Evolutionary conservation across 2,888 invertebrate genomes (phyloP).

Genomic region (Lysandra coridon): DNA sequence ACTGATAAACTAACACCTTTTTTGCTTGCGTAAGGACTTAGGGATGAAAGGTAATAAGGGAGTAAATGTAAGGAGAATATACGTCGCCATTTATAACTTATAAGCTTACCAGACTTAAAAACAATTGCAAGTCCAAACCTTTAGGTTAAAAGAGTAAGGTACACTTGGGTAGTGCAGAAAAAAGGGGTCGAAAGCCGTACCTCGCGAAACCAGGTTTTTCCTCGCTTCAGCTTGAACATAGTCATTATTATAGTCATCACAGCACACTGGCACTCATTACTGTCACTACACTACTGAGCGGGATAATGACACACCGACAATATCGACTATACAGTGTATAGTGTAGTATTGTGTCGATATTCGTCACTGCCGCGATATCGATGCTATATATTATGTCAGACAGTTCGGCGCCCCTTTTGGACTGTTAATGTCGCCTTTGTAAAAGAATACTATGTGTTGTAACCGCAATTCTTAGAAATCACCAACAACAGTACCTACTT

Average conservation of each 20-base stretch:
- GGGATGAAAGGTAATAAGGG: background rate
- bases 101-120: background rate
- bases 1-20: background rate
- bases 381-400: background rate
- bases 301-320: slow-evolving; percentile 49
- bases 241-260: slow-evolving; percentile 38
- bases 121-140: background rate
- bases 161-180: slow-evolving; percentile 15
- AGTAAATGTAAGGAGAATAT: background rate
- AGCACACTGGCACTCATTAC: slow-evolving; percentile 14
- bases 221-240: slow-evolving; percentile 59
- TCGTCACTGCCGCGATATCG: background rate
- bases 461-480: background rate
- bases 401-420: background rate
- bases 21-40: background rate
- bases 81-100: background rate
- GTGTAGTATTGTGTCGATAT: slow-evolving; percentile 45
- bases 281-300: slow-evolving; percentile 30
- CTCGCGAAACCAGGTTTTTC: slow-evolving; percentile 70
- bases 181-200: slow-evolving; percentile 44
- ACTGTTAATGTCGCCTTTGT: background rate
- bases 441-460: background rate
- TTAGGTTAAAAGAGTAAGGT: background rate
- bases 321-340: slow-evolving; percentile 45
- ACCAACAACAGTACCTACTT: too few relatives aligned